Evolutionary conservation across 2,888 invertebrate species (phyloP), one percentile per base, ranked within the genome.

Genomic region (Apodemia hepburni): DNA sequence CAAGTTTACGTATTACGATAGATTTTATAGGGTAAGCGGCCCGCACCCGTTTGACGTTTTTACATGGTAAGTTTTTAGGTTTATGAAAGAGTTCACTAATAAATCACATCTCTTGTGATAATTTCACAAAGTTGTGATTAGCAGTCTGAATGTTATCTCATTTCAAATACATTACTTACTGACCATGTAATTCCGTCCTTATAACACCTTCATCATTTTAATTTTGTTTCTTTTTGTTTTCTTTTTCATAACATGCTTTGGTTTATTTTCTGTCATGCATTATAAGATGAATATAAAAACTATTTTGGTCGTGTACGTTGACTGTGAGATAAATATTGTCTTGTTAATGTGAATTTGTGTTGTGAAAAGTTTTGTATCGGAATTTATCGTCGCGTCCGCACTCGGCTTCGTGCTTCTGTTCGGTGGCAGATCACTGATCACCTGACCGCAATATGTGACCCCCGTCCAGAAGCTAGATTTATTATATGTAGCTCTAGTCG

Each of bases 331-430:
- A 81, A 78, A 85, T 80, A 74, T 76, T 88, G 89, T 89, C 88
- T 88, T 89, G 90, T 90, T 87, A 81, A 87, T 89, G 89, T 91
- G 89, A 86, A 89, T 90, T 89, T 91, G 89, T 91, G 90, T 91
- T 87, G 88, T 89, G 89, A 86, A 84, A 81, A 71, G 70, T 68
- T 71, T 71, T 69, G 72, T 77, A 76, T 72, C 81, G 83, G 80
- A 79, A 73, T 70, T 76, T 77, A 80, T 76, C 84, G 81, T 79
- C 84, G 83, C 88, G 87, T 82, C 88, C 89, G 87, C 88, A 89
- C 88, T 85, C 85, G 83, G 80, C 85, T 85, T 82, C 77, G 85
- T 78, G 85, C 86, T 87, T 85, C 74, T 77, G 79, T 80, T 75
- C 79, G 84, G 82, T 81, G 83, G 82, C 79, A 81, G 82, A 77